phyloP scores from a whole-genome alignment of 1,140 invertebrate species.

The Drosophila pallidifrons region DNA sequence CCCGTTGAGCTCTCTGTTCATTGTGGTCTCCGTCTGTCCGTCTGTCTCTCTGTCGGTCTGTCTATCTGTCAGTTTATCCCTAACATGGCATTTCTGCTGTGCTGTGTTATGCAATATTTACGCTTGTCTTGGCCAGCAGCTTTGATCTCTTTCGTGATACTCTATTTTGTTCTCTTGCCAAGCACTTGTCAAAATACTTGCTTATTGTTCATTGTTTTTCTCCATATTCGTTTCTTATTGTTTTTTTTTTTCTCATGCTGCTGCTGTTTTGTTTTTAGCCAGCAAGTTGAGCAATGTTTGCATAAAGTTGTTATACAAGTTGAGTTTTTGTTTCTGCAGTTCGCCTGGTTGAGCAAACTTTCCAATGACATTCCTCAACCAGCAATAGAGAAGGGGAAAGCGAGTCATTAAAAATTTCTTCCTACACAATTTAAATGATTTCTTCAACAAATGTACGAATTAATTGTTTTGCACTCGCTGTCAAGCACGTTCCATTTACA shows the following conservation, averaged over 20 bases:
- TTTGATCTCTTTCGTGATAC: constrained; percentile 76
- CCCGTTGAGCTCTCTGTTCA: constrained; percentile 57
- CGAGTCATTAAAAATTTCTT: constrained; percentile 15
- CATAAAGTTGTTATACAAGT: constrained; percentile 55
- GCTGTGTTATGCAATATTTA: constrained; percentile 73
- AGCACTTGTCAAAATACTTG: constrained; percentile 75
- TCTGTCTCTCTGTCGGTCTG: constrained; percentile 2
- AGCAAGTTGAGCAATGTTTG: constrained; percentile 58
- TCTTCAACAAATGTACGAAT: background rate
- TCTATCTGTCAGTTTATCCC: constrained; percentile 61
- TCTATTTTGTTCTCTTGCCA: constrained; percentile 59
- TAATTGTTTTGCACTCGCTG: background rate
- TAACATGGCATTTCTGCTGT: constrained; percentile 59
- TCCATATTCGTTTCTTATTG: background rate
- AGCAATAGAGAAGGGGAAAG: background rate
- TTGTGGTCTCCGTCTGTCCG: constrained; percentile 38
- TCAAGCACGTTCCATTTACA: background rate
- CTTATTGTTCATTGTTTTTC: constrained; percentile 57
- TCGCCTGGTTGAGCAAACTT: constrained; percentile 16
- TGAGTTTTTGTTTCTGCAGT: constrained; percentile 18
- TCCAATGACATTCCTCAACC: constrained; percentile 9
- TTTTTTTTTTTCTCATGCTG: background rate
- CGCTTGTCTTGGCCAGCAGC: constrained; percentile 72
- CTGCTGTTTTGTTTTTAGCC: constrained; percentile 47
- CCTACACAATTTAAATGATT: background rate